phyloP scores from a whole-genome alignment of 1,140 invertebrate genomes.

The Cotesia glomerata region DNA sequence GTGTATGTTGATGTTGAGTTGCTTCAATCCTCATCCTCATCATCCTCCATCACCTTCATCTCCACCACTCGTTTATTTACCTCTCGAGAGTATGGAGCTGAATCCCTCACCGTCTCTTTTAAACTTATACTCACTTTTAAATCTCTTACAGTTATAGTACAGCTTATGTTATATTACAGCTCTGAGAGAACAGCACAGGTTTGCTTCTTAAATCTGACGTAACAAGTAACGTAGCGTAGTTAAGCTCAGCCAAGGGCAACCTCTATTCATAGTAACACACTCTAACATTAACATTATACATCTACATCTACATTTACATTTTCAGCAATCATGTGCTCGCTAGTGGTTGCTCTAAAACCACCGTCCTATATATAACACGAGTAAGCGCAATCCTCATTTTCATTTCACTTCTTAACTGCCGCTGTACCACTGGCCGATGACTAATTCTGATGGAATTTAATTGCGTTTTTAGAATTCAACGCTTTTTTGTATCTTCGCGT shows the following conservation, averaged over 20 bases:
- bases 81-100: too few relatives aligned
- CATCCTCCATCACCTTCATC: not conserved
- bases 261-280: constrained; percentile 11
- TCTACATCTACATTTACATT: not conserved
- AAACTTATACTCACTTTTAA: too few relatives aligned
- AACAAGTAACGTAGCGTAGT: constrained; percentile 5
- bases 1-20: not conserved
- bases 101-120: too few relatives aligned
- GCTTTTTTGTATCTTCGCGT: too few relatives aligned
- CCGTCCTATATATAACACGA: too few relatives aligned
- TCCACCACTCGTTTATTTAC: not conserved
- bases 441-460: too few relatives aligned
- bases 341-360: too few relatives aligned
- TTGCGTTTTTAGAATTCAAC: too few relatives aligned
- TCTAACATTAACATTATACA: not conserved
- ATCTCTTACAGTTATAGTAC: not conserved
- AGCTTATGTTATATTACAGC: too few relatives aligned
- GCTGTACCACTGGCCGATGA: too few relatives aligned
- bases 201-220: constrained; percentile 1
- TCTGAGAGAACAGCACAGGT: not conserved
- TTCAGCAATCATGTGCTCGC: not conserved
- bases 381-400: too few relatives aligned
- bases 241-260: constrained; percentile 14
- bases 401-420: too few relatives aligned
- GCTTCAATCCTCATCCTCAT: not conserved